phyloP scores from a whole-genome alignment of 2,113 vertebrate species.

The Nannospalax galili region DNA sequence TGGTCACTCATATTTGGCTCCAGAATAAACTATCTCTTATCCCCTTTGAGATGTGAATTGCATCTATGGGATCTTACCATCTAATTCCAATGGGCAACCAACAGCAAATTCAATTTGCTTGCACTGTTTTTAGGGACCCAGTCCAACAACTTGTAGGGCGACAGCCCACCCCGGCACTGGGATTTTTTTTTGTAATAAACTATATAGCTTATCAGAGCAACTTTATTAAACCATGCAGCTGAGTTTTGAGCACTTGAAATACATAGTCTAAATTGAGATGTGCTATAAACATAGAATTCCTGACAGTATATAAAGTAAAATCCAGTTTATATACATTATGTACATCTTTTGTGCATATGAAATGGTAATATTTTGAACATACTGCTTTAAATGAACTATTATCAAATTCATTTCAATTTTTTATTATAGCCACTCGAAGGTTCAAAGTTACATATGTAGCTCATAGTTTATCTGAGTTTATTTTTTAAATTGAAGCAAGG shows the following conservation, averaged over 20 bases:
- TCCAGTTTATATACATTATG: not conserved
- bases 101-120: not conserved
- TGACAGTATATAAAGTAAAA: not conserved
- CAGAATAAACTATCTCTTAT: too few relatives aligned
- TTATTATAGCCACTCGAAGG: not conserved
- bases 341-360: not conserved
- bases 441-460: not conserved
- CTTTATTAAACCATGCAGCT: not conserved
- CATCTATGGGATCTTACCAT: too few relatives aligned
- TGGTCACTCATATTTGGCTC: too few relatives aligned
- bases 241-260: not conserved
- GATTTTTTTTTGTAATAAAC: not conserved
- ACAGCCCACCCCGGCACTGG: not conserved
- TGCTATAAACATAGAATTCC: too few relatives aligned
- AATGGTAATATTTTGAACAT: not conserved
- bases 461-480: not conserved
- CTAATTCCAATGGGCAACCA: not conserved
- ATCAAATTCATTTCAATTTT: slow-evolving; percentile 17
- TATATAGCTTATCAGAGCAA: not conserved
- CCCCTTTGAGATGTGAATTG: too few relatives aligned
- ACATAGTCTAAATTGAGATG: not conserved
- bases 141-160: not conserved
- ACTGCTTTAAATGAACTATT: not conserved
- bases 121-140: not conserved
- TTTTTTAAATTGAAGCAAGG: not conserved